Evolutionary conservation across 2,797 vertebrate species (phyloP).

Genomic region (Sphaeramia orbicularis): DNA sequence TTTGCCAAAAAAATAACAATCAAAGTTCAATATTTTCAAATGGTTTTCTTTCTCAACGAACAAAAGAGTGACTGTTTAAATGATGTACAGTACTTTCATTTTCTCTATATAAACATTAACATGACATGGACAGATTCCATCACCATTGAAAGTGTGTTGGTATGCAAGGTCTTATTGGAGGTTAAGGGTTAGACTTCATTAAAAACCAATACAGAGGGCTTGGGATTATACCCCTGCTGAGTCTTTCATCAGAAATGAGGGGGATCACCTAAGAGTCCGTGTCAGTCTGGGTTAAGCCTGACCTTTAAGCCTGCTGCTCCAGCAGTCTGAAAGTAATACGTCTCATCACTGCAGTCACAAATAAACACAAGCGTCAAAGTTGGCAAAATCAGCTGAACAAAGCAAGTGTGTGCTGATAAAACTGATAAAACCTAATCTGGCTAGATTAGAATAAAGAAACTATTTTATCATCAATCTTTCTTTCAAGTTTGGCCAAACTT

Average conservation of each 20-base stretch:
- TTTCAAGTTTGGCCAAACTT: too few species aligned
- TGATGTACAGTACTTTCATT: constrained; percentile 10
- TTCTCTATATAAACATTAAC: background rate
- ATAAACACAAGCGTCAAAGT: constrained; percentile 11
- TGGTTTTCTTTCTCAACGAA: constrained; percentile 9
- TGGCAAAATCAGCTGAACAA: constrained; percentile 1
- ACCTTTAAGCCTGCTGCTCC: constrained; percentile 37
- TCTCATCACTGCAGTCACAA: constrained; percentile 26
- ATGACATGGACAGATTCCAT: constrained; percentile 8
- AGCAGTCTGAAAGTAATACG: constrained; percentile 28
- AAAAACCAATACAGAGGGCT: constrained; percentile 57
- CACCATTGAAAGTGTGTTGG: constrained; percentile 7
- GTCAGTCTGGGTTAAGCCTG: constrained; percentile 63
- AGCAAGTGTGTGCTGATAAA: too few species aligned
- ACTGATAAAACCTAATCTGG: background rate
- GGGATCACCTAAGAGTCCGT: constrained; percentile 40
- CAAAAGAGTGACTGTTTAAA: constrained; percentile 5
- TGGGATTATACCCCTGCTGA: constrained; percentile 53
- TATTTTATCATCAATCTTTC: background rate
- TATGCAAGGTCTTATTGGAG: constrained; percentile 9
- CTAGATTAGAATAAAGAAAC: background rate
- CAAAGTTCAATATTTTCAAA: constrained; percentile 20
- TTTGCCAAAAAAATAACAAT: constrained; percentile 52
- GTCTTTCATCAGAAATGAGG: constrained; percentile 67
- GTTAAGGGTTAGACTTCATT: constrained; percentile 65